Percentiles rank a stretch among this genome's conserved stretches.
Evolutionary conservation across 2,113 vertebrate genomes (phyloP).

Genomic region (Taxidea taxus): DNA sequence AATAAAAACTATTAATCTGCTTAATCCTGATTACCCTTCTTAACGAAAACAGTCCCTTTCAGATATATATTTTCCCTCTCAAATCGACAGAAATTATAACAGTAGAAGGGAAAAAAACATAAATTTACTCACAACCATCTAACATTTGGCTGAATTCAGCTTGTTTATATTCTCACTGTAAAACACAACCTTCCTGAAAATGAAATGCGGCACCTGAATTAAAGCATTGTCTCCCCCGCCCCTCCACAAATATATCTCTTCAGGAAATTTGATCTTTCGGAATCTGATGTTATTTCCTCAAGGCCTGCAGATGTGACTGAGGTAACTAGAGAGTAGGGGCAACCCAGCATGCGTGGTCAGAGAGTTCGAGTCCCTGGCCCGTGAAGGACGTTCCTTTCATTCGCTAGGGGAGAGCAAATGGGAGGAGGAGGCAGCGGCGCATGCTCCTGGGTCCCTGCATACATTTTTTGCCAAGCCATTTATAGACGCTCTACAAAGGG

Average conservation of each 20-base stretch:
- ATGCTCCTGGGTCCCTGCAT: not conserved
- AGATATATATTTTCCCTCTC: not conserved
- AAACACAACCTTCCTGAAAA: slow-evolving; percentile 6
- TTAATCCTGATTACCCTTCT: not conserved
- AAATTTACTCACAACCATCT: not conserved
- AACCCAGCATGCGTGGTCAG: rapidly evolving
- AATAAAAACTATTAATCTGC: not conserved
- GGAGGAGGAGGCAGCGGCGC: too few relatives aligned
- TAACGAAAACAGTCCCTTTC: not conserved
- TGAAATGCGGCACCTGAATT: not conserved
- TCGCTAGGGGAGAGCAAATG: not conserved
- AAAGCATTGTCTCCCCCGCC: not conserved
- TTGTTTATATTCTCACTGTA: not conserved
- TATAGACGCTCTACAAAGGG: not conserved
- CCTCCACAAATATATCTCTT: slow-evolving; percentile 30
- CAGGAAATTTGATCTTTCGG: slow-evolving; percentile 14
- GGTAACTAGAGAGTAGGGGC: not conserved
- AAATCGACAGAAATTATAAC: not conserved
- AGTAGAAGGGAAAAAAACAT: not conserved
- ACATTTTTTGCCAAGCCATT: not conserved
- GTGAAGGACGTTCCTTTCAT: not conserved
- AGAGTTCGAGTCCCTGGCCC: not conserved
- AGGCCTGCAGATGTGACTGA: not conserved
- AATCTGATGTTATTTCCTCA: not conserved
- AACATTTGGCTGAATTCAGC: not conserved